These are phyloP conservation scores for Strix uralensis DNA, from an alignment of 2,113 vertebrate genomes.

Conservation along the genomic window DNA sequence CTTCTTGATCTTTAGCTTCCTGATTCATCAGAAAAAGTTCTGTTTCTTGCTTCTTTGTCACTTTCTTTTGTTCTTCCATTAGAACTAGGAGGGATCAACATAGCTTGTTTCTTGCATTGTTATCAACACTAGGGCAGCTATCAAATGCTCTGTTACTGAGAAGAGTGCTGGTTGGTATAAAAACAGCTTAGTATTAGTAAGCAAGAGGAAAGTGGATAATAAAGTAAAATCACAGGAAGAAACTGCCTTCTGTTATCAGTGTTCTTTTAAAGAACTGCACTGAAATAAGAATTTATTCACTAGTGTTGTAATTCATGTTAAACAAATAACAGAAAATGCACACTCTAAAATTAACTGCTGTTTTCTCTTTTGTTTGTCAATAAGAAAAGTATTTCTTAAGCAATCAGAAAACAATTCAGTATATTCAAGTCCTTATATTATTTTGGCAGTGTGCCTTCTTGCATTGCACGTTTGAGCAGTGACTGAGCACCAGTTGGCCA, in stretches of 20 bases:
- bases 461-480: background rate
- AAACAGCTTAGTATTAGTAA: background rate
- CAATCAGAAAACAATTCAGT: background rate
- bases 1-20: background rate
- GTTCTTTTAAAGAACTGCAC: background rate
- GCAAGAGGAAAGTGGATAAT: background rate
- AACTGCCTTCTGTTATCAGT: background rate
- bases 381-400: background rate
- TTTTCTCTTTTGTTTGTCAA: background rate
- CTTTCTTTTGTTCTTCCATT: background rate
- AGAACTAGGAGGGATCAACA: background rate
- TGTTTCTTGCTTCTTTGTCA: background rate
- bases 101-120: background rate
- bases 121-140: background rate
- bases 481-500: background rate
- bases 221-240: background rate
- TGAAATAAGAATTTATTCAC: background rate
- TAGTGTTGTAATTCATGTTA: background rate
- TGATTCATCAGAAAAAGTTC: background rate
- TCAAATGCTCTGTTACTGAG: background rate
- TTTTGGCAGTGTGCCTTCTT: background rate
- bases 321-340: background rate
- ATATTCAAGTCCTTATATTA: background rate
- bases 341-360: background rate
- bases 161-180: background rate